These are phyloP conservation scores for Ctenodactylus gundi DNA, from an alignment of 2,113 vertebrate genomes.

Conservation along the genomic window DNA sequence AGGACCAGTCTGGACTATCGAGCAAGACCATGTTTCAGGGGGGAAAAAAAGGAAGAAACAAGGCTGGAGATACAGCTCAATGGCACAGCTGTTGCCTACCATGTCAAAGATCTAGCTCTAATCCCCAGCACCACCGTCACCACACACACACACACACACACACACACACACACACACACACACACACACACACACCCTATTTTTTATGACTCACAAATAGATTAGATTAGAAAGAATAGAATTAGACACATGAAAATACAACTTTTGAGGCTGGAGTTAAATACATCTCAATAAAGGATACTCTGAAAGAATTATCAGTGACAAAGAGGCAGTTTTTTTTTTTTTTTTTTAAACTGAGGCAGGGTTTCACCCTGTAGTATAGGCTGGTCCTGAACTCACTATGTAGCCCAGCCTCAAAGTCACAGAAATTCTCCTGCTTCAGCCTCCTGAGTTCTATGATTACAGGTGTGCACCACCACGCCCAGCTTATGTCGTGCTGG, in stretches of 20 bases:
- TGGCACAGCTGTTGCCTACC: neutral
- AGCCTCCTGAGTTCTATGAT: too few relatives aligned
- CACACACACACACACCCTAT: neutral
- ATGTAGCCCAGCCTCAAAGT: too few relatives aligned
- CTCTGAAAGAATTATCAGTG: neutral
- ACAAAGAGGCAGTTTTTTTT: constrained; percentile 12
- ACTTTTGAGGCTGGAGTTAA: constrained; percentile 10
- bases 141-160: neutral
- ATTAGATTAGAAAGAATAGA: neutral
- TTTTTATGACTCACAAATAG: neutral
- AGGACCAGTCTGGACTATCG: neutral
- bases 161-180: neutral
- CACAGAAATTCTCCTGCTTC: too few relatives aligned
- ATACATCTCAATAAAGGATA: neutral
- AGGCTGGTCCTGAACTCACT: too few relatives aligned
- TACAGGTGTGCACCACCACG: too few relatives aligned
- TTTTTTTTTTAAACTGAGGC: too few relatives aligned
- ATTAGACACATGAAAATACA: neutral
- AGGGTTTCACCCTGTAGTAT: too few relatives aligned
- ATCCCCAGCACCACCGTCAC: neutral
- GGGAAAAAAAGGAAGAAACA: too few relatives aligned
- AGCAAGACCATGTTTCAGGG: too few relatives aligned
- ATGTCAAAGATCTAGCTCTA: neutral
- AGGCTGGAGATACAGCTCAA: neutral
- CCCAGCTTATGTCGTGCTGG: too few relatives aligned